Evolutionary conservation across 2,113 vertebrate species (phyloP).

Genomic region (Zingel zingel): DNA sequence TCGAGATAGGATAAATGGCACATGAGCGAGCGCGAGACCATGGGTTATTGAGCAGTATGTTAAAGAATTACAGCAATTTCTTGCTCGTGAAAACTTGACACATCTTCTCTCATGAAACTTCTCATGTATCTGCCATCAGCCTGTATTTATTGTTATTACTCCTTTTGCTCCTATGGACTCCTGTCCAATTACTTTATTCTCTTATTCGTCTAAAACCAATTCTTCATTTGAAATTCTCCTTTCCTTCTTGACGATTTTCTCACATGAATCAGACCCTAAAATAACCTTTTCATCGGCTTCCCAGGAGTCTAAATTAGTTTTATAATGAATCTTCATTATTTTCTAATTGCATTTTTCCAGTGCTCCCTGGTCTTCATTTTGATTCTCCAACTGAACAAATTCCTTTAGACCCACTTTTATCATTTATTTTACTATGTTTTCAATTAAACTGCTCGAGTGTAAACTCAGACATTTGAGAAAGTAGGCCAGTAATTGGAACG

Average conservation of each 20-base stretch:
- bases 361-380: not conserved
- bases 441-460: constrained; percentile 23
- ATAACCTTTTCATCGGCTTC: not conserved
- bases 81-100: not conserved
- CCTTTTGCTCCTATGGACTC: not conserved
- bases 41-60: not conserved
- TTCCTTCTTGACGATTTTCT: not conserved
- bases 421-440: not conserved
- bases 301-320: not conserved
- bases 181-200: not conserved
- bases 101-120: not conserved
- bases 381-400: not conserved
- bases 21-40: not conserved
- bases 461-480: constrained; percentile 7
- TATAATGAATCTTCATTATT: not conserved
- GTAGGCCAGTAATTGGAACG: constrained; percentile 24
- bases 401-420: not conserved
- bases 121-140: not conserved
- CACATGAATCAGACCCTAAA: not conserved
- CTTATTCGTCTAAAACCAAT: not conserved
- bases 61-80: not conserved
- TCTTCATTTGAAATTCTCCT: not conserved
- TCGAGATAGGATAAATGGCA: not conserved
- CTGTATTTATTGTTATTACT: constrained; percentile 7
- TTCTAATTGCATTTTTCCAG: not conserved